Base-by-base conservation (phyloP, 64 coral and sea anemone genomes). In the Stylophora pistillata region DNA sequence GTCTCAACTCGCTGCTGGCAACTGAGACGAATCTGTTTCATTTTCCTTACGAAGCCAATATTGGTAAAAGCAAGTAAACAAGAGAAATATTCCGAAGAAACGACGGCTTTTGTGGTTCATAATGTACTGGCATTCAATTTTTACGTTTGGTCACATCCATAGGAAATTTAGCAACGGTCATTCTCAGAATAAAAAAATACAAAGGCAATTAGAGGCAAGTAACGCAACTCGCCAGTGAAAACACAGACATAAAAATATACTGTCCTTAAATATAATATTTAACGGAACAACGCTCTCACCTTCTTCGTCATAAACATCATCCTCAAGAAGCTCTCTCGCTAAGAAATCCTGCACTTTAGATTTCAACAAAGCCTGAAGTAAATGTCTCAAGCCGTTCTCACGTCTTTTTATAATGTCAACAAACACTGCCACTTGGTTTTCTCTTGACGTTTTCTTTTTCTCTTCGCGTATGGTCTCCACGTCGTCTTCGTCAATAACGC, bases 311-410 rank as follows among this genome's bases (percentile, higher is more conserved):
- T 86, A 92, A 17, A 66, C 74, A 53, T 85, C 72, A 76, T 92
- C 82, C 55, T 65, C 82, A n/a, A 92, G 74, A 12, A 92, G 62
- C 71, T 92, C 90, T 54, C 82, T 76, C 5, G 82, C 90, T 31
- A 92, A 66, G 55, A 71, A 76, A 55, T 86, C 82, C 26, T 92
- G 82, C 15, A 64, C 71, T 55, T 92, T 74, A 1, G 59, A 71
- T 13, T 57, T 55, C 60, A 92, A 71, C 54, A 92, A 75, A 11
- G 56, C 72, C 76, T 86, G 81, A 32, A 92, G 73, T 14, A 92
- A 80, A 68, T 79, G 37, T 59, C 37, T 77, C 21, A 92, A 52
- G 11, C 90, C 90, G 21, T 92, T 13, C 68, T 77, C 59, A 56
- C 79, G 74, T 18, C 28, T 92, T 30, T 71, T 76, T 53, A 92